Percentiles rank a stretch among this genome's conserved stretches.
These are phyloP conservation scores for Dufourea novaeangliae DNA, from an alignment of 1,140 invertebrate species.

Conservation along the genomic window DNA sequence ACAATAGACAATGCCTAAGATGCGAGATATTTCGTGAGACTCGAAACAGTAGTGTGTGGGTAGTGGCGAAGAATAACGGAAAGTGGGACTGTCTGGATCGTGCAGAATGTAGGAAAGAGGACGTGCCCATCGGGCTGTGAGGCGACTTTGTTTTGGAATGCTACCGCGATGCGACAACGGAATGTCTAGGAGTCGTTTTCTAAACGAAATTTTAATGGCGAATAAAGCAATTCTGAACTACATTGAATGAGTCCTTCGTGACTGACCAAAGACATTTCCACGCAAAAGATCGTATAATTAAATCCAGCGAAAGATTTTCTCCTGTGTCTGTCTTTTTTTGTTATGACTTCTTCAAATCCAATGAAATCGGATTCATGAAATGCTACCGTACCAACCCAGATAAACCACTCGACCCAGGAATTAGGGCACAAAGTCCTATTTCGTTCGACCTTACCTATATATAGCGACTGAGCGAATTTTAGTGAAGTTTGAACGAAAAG, in stretches of 20 bases:
- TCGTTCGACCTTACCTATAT: background rate
- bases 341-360: background rate
- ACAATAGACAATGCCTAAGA: conserved; percentile 63
- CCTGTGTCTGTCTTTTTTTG: background rate
- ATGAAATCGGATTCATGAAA: background rate
- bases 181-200: background rate
- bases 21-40: conserved; percentile 50
- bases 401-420: background rate
- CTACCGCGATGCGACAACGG: background rate
- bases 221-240: background rate
- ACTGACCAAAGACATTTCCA: no score
- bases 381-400: background rate
- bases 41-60: conserved; percentile 52
- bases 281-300: background rate
- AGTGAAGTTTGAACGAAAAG: background rate
- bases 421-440: background rate
- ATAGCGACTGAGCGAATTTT: background rate
- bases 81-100: conserved; percentile 60
- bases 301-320: background rate
- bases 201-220: background rate
- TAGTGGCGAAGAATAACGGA: conserved; percentile 51
- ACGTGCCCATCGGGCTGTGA: conserved; percentile 53
- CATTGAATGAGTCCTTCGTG: no score
- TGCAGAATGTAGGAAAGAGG: conserved; percentile 62
- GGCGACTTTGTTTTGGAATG: conserved; percentile 40